Evolutionary conservation across 1,140 invertebrate species (phyloP).

Genomic region (Manduca sexta): DNA sequence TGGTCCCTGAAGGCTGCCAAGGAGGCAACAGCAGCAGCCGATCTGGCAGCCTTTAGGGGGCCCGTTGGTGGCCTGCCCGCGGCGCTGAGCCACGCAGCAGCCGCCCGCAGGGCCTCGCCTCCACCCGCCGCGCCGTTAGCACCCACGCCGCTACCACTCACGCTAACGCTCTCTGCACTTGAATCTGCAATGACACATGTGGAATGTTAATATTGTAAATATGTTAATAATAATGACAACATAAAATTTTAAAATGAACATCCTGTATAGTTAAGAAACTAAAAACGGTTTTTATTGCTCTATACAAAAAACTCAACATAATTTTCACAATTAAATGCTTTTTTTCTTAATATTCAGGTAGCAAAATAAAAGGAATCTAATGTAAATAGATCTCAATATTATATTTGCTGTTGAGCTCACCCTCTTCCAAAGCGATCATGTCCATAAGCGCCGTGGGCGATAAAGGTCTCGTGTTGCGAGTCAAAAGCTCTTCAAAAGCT

Average conservation of each 20-base stretch:
- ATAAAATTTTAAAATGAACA: too few species aligned
- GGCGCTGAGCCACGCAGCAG: conserved; percentile 90
- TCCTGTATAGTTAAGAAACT: too few species aligned
- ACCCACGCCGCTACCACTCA: conserved; percentile 35
- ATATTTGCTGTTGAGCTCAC: too few species aligned
- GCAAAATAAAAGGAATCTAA: too few species aligned
- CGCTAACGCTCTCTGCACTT: conserved; percentile 61
- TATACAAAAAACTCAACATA: too few species aligned
- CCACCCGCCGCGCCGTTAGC: conserved; percentile 76
- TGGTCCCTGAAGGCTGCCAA: conserved; percentile 77
- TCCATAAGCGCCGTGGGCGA: conserved; percentile 89
- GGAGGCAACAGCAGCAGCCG: conserved; percentile 79
- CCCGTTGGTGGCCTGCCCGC: conserved; percentile 85
- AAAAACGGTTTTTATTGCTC: too few species aligned
- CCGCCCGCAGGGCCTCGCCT: conserved; percentile 81
- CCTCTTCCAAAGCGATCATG: conserved; percentile 89
- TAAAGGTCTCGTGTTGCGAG: conserved; percentile 89
- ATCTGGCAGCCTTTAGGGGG: conserved; percentile 87
- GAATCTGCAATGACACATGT: conserved; percentile 45
- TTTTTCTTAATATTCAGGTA: too few species aligned
- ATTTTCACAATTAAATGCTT: too few species aligned
- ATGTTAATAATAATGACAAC: too few species aligned
- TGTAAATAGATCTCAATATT: too few species aligned
- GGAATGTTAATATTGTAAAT: too few species aligned
- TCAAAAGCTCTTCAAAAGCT: conserved; percentile 91